phyloP scores from a whole-genome alignment of 2,888 invertebrate genomes.

The Bhutanitis thaidina region DNA sequence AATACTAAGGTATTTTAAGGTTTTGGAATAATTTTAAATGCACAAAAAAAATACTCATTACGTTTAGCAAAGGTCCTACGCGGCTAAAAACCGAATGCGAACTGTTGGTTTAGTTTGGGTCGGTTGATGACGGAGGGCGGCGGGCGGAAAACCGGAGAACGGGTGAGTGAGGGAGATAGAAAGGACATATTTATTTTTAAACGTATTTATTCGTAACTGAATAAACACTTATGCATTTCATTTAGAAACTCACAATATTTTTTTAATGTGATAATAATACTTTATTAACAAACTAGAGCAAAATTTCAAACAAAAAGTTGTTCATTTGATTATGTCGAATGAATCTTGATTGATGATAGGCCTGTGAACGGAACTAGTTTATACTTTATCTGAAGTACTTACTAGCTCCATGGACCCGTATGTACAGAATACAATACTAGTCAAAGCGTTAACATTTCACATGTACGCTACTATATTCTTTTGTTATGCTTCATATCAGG shows the following conservation, averaged over 20 bases:
- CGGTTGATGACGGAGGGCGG: slow-evolving; percentile 47
- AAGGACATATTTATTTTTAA: slow-evolving; percentile 39
- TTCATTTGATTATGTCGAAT: slow-evolving; percentile 4
- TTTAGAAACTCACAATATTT: not conserved
- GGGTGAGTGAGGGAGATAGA: slow-evolving; percentile 61
- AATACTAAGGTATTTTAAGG: slow-evolving; percentile 74
- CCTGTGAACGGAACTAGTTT: no score
- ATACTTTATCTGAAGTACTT: no score
- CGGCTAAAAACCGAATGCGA: slow-evolving; percentile 79
- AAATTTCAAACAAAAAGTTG: slow-evolving; percentile 1
- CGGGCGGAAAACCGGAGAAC: slow-evolving; percentile 72
- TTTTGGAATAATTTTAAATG: slow-evolving; percentile 72
- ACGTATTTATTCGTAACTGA: not conserved
- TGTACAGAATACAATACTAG: no score
- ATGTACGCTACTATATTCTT: no score
- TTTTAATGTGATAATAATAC: not conserved
- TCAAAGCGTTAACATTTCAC: no score
- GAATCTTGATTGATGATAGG: no score
- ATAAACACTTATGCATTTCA: not conserved
- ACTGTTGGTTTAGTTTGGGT: slow-evolving; percentile 73
- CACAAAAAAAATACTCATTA: slow-evolving; percentile 76
- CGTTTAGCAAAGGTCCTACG: slow-evolving; percentile 71
- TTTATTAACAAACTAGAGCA: not conserved
- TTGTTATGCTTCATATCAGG: no score
- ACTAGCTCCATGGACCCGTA: no score